Evolutionary conservation across 1,140 invertebrate species (phyloP).

Genomic region (Plodia interpunctella): DNA sequence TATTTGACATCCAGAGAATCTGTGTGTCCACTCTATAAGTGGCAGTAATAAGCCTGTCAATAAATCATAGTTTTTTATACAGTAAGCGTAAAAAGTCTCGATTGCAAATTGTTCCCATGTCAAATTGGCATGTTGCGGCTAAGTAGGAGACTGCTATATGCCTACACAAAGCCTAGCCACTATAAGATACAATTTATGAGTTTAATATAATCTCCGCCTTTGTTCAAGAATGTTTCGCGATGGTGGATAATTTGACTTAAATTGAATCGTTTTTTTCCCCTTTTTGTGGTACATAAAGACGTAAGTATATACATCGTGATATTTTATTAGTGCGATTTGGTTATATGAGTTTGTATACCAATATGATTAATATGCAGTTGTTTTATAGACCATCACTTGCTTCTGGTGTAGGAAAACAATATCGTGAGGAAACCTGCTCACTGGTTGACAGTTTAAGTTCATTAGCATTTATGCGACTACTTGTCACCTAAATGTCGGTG

Average conservation of each 20-base stretch:
- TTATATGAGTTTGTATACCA: too few relatives aligned
- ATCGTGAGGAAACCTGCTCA: too few relatives aligned
- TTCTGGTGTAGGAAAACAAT: too few relatives aligned
- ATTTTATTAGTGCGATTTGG: too few relatives aligned
- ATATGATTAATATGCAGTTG: too few relatives aligned
- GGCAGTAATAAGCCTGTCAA: constrained; percentile 42
- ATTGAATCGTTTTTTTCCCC: constrained; percentile 13
- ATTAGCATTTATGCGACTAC: too few relatives aligned
- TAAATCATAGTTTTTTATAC: constrained; percentile 44
- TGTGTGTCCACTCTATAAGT: constrained; percentile 31
- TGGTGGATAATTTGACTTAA: neutral
- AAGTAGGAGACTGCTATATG: constrained; percentile 11
- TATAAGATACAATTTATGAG: constrained; percentile 9
- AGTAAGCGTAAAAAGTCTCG: constrained; percentile 29
- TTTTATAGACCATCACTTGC: too few relatives aligned
- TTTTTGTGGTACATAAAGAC: too few relatives aligned
- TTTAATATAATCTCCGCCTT: constrained; percentile 4
- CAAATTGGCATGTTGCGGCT: constrained; percentile 17
- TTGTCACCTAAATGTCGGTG: too few relatives aligned
- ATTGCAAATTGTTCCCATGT: constrained; percentile 42
- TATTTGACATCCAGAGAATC: neutral
- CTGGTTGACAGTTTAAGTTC: too few relatives aligned
- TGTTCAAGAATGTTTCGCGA: neutral
- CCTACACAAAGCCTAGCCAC: neutral
- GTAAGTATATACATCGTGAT: too few relatives aligned